phyloP scores from a whole-genome alignment of 1,140 invertebrate genomes.

The Limonius californicus region DNA sequence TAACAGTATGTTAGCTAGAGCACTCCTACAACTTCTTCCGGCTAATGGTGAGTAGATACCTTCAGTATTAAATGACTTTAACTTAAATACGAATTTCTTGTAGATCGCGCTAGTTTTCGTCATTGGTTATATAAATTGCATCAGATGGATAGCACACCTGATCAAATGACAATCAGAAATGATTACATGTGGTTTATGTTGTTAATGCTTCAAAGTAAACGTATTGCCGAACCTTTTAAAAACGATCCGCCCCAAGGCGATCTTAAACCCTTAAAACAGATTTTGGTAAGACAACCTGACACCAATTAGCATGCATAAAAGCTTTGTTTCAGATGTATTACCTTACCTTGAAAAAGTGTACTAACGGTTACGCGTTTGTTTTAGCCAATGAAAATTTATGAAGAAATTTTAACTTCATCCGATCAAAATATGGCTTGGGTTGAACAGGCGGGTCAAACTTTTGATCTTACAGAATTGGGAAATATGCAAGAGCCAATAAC shows the following conservation, averaged over 20 bases:
- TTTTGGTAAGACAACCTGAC: constrained; percentile 46
- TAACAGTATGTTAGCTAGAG: constrained; percentile 44
- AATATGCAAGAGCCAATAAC: background rate
- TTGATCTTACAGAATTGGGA: background rate
- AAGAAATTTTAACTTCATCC: constrained; percentile 40
- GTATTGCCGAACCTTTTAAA: constrained; percentile 44
- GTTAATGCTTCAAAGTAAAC: constrained; percentile 44
- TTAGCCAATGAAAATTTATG: constrained; percentile 41
- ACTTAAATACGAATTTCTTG: constrained; percentile 9
- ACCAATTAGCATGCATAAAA: no score
- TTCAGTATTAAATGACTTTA: constrained; percentile 2
- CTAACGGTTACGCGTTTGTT: constrained; percentile 23
- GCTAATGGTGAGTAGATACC: constrained; percentile 33
- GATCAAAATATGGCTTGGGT: constrained; percentile 39
- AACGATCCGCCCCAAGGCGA: constrained; percentile 36
- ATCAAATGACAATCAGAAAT: constrained; percentile 40
- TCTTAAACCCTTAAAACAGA: constrained; percentile 40
- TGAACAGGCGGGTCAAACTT: constrained; percentile 18
- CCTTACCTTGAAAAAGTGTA: background rate
- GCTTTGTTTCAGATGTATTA: no score
- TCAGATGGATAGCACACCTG: constrained; percentile 33
- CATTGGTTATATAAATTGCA: constrained; percentile 44
- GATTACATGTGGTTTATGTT: constrained; percentile 50
- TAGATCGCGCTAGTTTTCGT: constrained; percentile 39
- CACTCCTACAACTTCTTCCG: constrained; percentile 41